Evolutionary conservation across 2,888 invertebrate species (phyloP).

Genomic region (Diploptera punctata): DNA sequence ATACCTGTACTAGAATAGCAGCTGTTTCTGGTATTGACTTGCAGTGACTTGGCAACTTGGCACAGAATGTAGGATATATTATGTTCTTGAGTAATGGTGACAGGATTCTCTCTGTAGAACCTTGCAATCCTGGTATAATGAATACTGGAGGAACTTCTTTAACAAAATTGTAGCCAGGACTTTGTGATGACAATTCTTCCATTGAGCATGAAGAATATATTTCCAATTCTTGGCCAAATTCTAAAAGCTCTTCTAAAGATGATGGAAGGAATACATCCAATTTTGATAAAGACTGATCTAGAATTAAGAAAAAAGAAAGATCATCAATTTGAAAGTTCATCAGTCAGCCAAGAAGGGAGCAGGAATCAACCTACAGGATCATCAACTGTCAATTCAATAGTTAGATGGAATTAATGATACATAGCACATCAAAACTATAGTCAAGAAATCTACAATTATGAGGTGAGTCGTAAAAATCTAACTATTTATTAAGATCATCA

Average conservation of each 20-base stretch:
- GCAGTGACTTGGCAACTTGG: conserved; percentile 39
- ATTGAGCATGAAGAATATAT: background rate
- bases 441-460: too few relatives aligned
- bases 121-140: conserved; percentile 53
- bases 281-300: background rate
- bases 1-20: too few relatives aligned
- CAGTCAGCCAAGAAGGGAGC: too few relatives aligned
- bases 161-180: conserved; percentile 48
- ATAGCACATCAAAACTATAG: too few relatives aligned
- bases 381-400: too few relatives aligned
- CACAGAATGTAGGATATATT: conserved; percentile 54
- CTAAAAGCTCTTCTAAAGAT: background rate
- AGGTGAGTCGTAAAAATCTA: too few relatives aligned
- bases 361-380: too few relatives aligned
- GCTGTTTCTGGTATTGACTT: too few relatives aligned
- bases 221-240: background rate
- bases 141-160: conserved; percentile 54
- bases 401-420: too few relatives aligned
- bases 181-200: conserved; percentile 52
- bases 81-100: conserved; percentile 49
- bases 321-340: too few relatives aligned
- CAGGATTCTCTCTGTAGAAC: conserved; percentile 36
- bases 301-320: too few relatives aligned
- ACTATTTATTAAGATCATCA: too few relatives aligned
- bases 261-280: background rate